Evolutionary conservation across 2,113 vertebrate genomes (phyloP).

Genomic region (Bujurquina vittata): DNA sequence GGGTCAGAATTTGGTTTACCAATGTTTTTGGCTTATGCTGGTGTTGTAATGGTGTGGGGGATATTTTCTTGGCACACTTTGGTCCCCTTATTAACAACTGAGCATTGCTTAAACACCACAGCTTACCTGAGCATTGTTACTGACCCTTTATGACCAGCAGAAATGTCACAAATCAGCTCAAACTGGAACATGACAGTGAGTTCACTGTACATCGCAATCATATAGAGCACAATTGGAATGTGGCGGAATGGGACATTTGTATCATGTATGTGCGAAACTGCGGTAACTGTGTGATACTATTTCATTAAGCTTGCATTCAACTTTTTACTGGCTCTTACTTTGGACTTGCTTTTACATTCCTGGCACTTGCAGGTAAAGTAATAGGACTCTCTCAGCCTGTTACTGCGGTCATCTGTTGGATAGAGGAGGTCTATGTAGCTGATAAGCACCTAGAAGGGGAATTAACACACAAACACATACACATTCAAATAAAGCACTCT

Average conservation of each 20-base stretch:
- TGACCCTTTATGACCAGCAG: neutral
- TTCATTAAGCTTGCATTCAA: neutral
- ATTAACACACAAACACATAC: slow-evolving; percentile 10
- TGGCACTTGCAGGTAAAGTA: slow-evolving; percentile 92
- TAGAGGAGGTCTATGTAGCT: slow-evolving; percentile 97
- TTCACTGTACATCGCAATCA: neutral
- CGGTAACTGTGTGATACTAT: neutral
- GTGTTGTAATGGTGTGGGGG: neutral
- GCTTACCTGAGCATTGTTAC: neutral
- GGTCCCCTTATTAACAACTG: neutral
- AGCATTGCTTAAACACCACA: too few species aligned
- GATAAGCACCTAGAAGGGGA: slow-evolving; percentile 84
- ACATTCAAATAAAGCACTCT: neutral
- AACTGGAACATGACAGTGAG: neutral
- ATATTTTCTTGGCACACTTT: neutral
- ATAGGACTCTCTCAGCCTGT: slow-evolving; percentile 87
- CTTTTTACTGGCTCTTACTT: slow-evolving; percentile 75
- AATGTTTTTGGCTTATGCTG: neutral
- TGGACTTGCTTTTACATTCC: slow-evolving; percentile 87
- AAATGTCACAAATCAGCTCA: neutral
- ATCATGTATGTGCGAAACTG: neutral
- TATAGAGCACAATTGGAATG: neutral
- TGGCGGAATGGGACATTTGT: neutral
- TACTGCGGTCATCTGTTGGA: slow-evolving; percentile 92
- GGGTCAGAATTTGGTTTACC: neutral